phyloP scores from a whole-genome alignment of 2,113 vertebrate genomes.

The Pangasianodon hypophthalmus region DNA sequence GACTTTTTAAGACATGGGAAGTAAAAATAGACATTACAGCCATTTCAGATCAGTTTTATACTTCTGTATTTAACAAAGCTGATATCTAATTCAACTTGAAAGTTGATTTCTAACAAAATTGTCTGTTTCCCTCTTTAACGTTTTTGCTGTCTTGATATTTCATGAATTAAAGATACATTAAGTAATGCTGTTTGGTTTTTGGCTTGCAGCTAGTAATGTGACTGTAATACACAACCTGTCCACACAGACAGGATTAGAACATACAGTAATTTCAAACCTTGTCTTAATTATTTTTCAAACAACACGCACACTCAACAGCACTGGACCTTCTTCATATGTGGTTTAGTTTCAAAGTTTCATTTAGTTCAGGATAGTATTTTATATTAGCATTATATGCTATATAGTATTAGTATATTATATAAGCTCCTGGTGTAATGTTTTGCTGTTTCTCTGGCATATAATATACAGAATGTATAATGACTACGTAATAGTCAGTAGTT shows the following conservation, averaged over 20 bases:
- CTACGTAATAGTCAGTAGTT: background rate
- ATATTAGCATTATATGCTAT: background rate
- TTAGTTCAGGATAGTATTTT: background rate
- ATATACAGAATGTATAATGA: background rate
- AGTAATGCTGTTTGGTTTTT: background rate
- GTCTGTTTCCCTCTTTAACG: background rate
- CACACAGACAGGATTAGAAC: background rate
- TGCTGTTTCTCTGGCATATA: background rate
- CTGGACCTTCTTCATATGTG: no score
- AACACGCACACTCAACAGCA: background rate
- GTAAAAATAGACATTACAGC: background rate
- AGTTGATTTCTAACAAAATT: background rate
- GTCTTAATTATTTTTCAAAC: background rate
- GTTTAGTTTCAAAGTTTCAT: background rate
- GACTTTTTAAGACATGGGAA: no score
- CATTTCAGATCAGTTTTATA: background rate
- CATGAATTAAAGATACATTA: constrained; percentile 20
- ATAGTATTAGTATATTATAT: no score
- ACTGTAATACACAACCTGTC: background rate
- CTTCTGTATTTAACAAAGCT: background rate
- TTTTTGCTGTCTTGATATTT: background rate
- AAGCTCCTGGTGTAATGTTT: background rate
- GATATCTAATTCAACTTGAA: background rate
- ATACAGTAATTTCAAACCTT: background rate
- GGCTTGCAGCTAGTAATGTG: background rate